Evolutionary conservation across 2,797 vertebrate genomes (phyloP).

Genomic region (Gobio occitaniae): DNA sequence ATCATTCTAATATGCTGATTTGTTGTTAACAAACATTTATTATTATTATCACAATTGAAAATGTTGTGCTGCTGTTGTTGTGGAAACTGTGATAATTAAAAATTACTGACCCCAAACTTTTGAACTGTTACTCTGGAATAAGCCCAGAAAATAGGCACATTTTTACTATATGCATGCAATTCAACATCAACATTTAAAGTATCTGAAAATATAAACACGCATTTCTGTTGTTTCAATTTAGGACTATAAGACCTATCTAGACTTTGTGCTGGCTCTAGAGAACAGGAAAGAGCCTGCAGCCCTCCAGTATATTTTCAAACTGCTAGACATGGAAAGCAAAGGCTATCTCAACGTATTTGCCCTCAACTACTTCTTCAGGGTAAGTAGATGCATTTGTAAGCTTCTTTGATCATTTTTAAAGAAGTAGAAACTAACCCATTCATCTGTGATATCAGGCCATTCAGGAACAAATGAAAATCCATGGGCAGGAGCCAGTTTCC

Average conservation of each 20-base stretch:
- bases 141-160: not conserved
- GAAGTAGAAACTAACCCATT: not conserved
- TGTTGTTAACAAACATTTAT: not conserved
- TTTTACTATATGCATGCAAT: not conserved
- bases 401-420: not conserved
- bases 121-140: not conserved
- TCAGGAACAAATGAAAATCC: slow-evolving; percentile 98
- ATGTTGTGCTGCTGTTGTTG: not conserved
- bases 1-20: not conserved
- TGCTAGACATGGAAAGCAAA: slow-evolving; percentile 97
- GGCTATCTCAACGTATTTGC: slow-evolving; percentile 96
- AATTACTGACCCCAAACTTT: not conserved
- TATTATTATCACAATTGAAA: not conserved
- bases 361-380: slow-evolving; percentile 99
- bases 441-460: slow-evolving; percentile 82
- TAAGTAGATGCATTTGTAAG: slow-evolving; percentile 70
- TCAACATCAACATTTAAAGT: not conserved
- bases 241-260: slow-evolving; percentile 99
- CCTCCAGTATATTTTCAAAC: slow-evolving; percentile 96
- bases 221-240: slow-evolving; percentile 58
- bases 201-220: not conserved
- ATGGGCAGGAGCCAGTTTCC: slow-evolving; percentile 94
- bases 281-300: slow-evolving; percentile 98
- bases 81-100: not conserved
- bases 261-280: slow-evolving; percentile 97